Evolutionary conservation across 2,797 vertebrate species (phyloP).

Genomic region (Rousettus madagascariensis): DNA sequence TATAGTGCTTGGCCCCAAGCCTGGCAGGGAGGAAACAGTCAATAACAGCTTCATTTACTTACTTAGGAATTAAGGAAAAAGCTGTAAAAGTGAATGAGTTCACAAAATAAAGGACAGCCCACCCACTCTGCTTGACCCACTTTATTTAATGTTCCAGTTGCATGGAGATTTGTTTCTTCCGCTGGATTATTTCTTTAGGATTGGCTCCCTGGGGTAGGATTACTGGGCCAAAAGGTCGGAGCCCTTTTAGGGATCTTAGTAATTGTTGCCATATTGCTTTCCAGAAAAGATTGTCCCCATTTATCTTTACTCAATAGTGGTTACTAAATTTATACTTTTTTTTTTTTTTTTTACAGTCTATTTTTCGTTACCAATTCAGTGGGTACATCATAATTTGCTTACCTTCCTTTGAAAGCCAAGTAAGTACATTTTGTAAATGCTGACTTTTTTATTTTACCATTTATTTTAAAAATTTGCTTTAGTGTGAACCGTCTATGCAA

Average conservation of each 20-base stretch:
- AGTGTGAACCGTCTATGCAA: not conserved
- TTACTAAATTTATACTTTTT: not conserved
- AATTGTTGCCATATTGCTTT: not conserved
- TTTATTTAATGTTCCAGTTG: not conserved
- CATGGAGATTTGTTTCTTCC: not conserved
- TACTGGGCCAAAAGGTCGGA: not conserved
- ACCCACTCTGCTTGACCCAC: not conserved
- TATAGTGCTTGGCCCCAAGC: not conserved
- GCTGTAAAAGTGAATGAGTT: not conserved
- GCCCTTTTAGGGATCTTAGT: not conserved
- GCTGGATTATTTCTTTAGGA: not conserved
- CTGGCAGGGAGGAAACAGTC: not conserved
- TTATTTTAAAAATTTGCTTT: slow-evolving; percentile 9
- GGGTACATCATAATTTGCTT: not conserved
- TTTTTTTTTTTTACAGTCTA: not conserved
- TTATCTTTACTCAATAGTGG: not conserved
- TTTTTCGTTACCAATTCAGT: not conserved
- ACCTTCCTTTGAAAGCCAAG: not conserved
- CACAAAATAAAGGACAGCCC: not conserved
- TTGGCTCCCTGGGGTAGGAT: not conserved
- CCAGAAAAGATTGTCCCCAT: not conserved
- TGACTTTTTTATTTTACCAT: not conserved
- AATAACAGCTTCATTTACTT: not conserved
- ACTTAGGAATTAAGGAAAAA: not conserved
- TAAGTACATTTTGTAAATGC: not conserved